These are phyloP conservation scores for Peromyscus californicus DNA, from an alignment of 2,113 vertebrate species.

Conservation along the genomic window DNA sequence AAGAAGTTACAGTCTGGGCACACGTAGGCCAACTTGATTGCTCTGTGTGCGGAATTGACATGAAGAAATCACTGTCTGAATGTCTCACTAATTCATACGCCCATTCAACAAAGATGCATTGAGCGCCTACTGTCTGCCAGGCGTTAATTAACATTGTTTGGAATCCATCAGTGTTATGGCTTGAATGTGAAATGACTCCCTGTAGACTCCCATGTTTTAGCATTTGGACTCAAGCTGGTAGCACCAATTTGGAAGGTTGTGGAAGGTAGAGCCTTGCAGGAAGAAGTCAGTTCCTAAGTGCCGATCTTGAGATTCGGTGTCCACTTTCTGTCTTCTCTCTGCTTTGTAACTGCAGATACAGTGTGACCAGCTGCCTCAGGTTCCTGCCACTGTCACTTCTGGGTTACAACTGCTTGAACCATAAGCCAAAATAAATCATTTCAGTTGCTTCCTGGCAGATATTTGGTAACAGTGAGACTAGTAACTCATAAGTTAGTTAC, in stretches of 20 bases:
- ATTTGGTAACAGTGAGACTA: background rate
- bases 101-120: background rate
- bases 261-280: background rate
- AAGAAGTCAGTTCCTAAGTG: background rate
- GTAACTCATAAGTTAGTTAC: background rate
- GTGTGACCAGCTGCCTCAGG: background rate
- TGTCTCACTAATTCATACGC: background rate
- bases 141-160: background rate
- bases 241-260: background rate
- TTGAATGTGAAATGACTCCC: background rate
- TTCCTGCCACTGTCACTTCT: background rate
- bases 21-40: background rate
- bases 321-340: background rate
- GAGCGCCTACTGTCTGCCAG: background rate
- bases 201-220: background rate
- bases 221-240: background rate
- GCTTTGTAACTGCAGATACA: background rate
- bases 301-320: background rate
- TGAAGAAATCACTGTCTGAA: background rate
- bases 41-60: background rate
- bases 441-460: background rate
- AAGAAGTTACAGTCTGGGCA: background rate
- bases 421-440: background rate
- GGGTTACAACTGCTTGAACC: background rate
- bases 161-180: background rate